phyloP scores from a whole-genome alignment of 1,140 invertebrate species.

The Portunus trituberculatus region DNA sequence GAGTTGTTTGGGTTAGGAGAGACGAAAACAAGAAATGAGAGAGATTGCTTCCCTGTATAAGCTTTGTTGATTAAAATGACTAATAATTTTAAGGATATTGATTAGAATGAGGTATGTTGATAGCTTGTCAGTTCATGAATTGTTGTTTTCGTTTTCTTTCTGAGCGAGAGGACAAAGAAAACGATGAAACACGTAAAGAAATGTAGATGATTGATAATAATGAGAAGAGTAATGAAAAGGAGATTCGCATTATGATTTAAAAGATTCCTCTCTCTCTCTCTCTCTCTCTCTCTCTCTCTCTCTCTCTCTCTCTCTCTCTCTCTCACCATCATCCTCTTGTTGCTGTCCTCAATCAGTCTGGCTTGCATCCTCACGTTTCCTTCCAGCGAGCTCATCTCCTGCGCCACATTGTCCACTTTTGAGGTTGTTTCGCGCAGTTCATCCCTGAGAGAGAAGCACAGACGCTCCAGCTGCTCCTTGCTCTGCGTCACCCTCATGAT shows the following conservation, averaged over 20 bases:
- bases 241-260: not conserved
- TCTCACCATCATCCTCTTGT: slow-evolving; percentile 34
- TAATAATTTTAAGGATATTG: too few relatives aligned
- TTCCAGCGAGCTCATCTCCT: slow-evolving; percentile 74
- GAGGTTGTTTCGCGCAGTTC: slow-evolving; percentile 79
- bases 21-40: too few relatives aligned
- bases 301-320: not conserved
- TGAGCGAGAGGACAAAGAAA: too few relatives aligned
- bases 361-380: slow-evolving; percentile 72
- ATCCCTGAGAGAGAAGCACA: slow-evolving; percentile 78
- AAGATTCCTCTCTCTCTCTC: slow-evolving; percentile 28
- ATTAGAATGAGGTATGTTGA: too few relatives aligned
- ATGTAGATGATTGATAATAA: too few relatives aligned
- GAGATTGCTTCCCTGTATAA: too few relatives aligned
- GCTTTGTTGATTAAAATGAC: too few relatives aligned
- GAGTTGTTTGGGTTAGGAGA: too few relatives aligned
- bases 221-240: too few relatives aligned
- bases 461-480: slow-evolving; percentile 72
- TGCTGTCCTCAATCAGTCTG: slow-evolving; percentile 75
- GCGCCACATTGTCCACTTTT: slow-evolving; percentile 79
- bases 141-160: too few relatives aligned
- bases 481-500: slow-evolving; percentile 71
- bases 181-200: too few relatives aligned
- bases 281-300: slow-evolving; percentile 14
- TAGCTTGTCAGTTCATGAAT: too few relatives aligned